Evolutionary conservation across 1,140 invertebrate genomes (phyloP), one percentile per base, ranked within the genome.

Genomic region (Schlechtendalia chinensis): DNA sequence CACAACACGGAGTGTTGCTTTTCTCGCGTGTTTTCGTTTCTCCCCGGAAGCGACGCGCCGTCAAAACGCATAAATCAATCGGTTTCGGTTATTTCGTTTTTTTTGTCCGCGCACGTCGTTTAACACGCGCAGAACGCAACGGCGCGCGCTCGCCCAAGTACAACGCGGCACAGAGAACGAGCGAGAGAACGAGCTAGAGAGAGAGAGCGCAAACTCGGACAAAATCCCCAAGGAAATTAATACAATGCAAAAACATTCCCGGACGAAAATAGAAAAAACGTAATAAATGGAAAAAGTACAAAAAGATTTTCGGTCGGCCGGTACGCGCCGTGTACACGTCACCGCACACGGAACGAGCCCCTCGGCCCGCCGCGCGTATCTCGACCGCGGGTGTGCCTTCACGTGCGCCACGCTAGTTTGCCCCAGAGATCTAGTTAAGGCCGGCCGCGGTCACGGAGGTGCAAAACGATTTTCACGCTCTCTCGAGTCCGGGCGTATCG

Each of bases 201-300:
- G 32, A 24, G 19, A 69, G 50, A 72, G n/a, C n/a, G n/a, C n/a
- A 53, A 72, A 54, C 69, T 72, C 69, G 69, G 47, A 72, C 69
- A 72, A 54, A 72, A 72, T 72, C 69, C 69, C 69, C 27, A 29
- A 72, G 69, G 69, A 72, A 72, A 72, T 72, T 72, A 72, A 72
- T 54, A 72, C 69, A 72, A 72, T 72, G 69, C 69, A 54, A 72
- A 71, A 53, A 53, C 24, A 27, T 72, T 72, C 69, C 69, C 69
- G 29, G 69, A 72, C 29, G 69, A 54, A 72, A 54, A 72, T 29
- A 72, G 69, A 53, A 54, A 53, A 54, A 53, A 72, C 50, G 50
- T 29, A 72, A 72, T 54, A 72, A 72, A 72, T 53, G 69, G 45
- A 53, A 54, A 72, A 54, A 54, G 29, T 54, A 72, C 69, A 22